Base-by-base conservation (phyloP, 2,888 invertebrate genomes). In the Lissocephala sabroskyi region DNA sequence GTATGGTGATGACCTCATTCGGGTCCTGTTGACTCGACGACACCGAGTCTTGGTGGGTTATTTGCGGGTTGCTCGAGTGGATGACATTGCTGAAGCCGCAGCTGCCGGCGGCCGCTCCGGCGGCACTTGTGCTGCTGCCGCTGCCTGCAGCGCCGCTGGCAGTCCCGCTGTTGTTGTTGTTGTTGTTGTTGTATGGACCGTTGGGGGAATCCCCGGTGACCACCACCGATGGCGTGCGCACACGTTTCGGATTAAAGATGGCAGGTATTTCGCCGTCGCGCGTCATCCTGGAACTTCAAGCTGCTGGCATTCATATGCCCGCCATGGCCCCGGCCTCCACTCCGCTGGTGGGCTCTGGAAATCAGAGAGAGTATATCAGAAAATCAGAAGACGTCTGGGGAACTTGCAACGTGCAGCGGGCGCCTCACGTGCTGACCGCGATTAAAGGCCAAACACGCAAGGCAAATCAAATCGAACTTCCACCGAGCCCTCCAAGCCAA, bases 221-320 rank as follows among this genome's bases (percentile, higher is more conserved):
- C 74, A 91, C 90, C 60, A 90, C 90, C 46, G 90, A 89, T 59
- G 90, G 90, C 51, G 90, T 87, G 56, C 90, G 87, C 49, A 89
- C 89, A 63, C 90, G 86, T 80, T 89, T 89, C 36, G 92, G 93
- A 85, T 93, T 92, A 85, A 93, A 93, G 79, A 93, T 93, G 62
- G 92, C 92, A 63, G 92, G 90, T 85, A 93, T 89, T 83, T 92
- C 92, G 73, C 90, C 90, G 87, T 91, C 91, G 65, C 90, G 87
- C 62, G 89, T 90, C 91, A 90, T 90, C 44, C 67, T 82, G 65
- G 74, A 71, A 77, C 62, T 64, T 47, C 41, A 43, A 29, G 49
- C 33, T 23, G 35, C 36, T 51, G 36, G 30, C 16, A 49, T 43
- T 58, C 57, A 60, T 59, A 50, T 40, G 13, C 14, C 13, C 6